Base-by-base conservation (phyloP, 2,797 vertebrate species). In the Streptopelia turtur region DNA sequence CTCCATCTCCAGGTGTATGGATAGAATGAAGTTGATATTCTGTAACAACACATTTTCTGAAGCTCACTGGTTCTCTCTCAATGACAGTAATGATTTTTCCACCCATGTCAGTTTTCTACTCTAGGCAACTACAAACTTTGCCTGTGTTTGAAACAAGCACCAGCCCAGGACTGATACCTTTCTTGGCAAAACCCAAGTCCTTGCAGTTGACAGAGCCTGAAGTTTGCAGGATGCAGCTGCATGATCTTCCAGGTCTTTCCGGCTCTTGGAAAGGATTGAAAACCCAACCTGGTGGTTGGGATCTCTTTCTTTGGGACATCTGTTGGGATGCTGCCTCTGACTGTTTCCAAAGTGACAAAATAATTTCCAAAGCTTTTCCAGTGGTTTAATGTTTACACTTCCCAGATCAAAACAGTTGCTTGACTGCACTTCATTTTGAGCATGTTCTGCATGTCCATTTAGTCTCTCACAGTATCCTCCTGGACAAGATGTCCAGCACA, bases 281-380 rank as follows among this genome's bases (percentile, higher is more conserved):
- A 59, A 52, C 3, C 0, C 21, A 57, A 0, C 6, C 59, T n/a
- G 6, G 10, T 53, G 59, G 8, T 14, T 39, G 23, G 3, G 6
- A 1, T 27, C 27, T 33, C 45, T 49, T 57, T 33, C 10, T 12
- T 52, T 37, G n/a, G 15, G 57, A 79, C 16, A 5, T 87, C 50
- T 61, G 4, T 23, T 49, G 33, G 25, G 31, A n/a, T 33, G 35
- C 4, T 15, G 16, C 24, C 39, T 59, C 50, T 69, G 21, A 27
- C 15, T 31, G 8, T 71, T 90, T 81, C 47, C 68, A 50, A 59
- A 83, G 24, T 5, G 39, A 52, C 16, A 64, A 90, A 80, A 66
- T 45, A 0, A 30, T 53, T 83, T 66, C 20, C 47, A 56, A 61
- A 53, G 17, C 8, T 53, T 74, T 95, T 23, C 59, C 24, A 56